Conservation (phyloP, 2,888 invertebrate genomes). For the Hypomecis punctinalis region DNA sequence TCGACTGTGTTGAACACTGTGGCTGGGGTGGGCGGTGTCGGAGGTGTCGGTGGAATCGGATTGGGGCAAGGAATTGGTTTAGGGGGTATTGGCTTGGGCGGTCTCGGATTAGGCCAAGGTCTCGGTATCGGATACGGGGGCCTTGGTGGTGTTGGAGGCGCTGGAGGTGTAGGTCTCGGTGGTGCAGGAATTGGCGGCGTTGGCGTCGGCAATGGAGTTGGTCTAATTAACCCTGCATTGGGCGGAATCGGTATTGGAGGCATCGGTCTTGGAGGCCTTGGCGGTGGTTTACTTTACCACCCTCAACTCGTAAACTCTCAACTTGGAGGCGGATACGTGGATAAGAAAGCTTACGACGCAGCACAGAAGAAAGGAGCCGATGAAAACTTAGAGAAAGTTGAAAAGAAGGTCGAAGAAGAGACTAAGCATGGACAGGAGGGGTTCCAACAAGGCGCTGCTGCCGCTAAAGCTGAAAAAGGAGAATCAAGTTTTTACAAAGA, state of each 20-base stretch:
- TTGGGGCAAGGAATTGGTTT: constrained; percentile 46
- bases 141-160: constrained; percentile 51
- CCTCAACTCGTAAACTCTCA: constrained; percentile 67
- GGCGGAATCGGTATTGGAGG: constrained; percentile 52
- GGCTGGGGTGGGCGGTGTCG: constrained; percentile 61
- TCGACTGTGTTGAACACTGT: constrained; percentile 72
- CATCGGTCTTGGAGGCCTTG: constrained; percentile 54
- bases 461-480: constrained; percentile 83
- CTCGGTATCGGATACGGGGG: constrained; percentile 48
- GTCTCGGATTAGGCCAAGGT: constrained; percentile 51
- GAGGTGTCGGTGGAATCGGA: constrained; percentile 46
- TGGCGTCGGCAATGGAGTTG: constrained; percentile 55
- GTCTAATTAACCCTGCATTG: constrained; percentile 53
- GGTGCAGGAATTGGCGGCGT: constrained; percentile 55
- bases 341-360: constrained; percentile 84
- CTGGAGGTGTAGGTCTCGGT: constrained; percentile 53
- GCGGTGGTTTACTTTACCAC: constrained; percentile 72
- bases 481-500: constrained; percentile 82
- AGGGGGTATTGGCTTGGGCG: constrained; percentile 52
- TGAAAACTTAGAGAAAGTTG: constrained; percentile 81
- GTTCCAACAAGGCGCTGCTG: constrained; percentile 81
- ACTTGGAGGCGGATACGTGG: constrained; percentile 79
- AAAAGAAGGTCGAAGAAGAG: constrained; percentile 83
- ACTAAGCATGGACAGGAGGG: constrained; percentile 85
- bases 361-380: constrained; percentile 85